Evolutionary conservation across 2,113 vertebrate species (phyloP).

Genomic region (Hippocampus zosterae): DNA sequence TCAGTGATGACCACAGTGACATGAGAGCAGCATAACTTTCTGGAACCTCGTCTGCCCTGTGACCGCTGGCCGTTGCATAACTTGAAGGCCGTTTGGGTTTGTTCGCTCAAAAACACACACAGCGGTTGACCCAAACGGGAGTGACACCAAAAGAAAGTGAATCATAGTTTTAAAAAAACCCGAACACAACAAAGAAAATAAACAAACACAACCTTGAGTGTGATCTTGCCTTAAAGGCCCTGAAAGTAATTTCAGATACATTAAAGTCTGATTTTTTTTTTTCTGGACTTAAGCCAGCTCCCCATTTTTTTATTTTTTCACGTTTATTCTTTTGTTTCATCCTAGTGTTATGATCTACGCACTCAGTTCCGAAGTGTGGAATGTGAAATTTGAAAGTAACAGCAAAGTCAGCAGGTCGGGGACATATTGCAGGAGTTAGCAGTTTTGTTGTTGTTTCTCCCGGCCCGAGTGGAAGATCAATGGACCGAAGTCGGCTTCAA

Average conservation of each 20-base stretch:
- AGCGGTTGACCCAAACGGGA: constrained; percentile 6
- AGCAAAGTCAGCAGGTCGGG: constrained; percentile 29
- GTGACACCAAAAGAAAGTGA: constrained; percentile 10
- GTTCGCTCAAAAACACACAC: constrained; percentile 27
- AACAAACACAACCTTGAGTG: constrained; percentile 10
- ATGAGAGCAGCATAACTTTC: constrained; percentile 54
- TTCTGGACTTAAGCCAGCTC: not conserved
- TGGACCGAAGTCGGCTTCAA: constrained; percentile 18
- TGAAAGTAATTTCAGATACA: constrained; percentile 19
- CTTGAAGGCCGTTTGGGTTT: constrained; percentile 53
- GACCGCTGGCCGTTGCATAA: constrained; percentile 43
- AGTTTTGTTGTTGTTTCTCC: constrained; percentile 30
- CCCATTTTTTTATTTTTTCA: not conserved
- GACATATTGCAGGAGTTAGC: constrained; percentile 24
- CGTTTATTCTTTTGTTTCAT: constrained; percentile 8
- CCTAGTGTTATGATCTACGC: not conserved
- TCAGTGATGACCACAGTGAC: constrained; percentile 52
- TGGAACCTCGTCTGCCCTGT: constrained; percentile 25
- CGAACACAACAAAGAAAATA: not conserved
- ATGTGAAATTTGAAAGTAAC: constrained; percentile 30
- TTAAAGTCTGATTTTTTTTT: constrained; percentile 12
- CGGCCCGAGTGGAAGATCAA: constrained; percentile 33
- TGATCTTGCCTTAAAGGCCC: not conserved
- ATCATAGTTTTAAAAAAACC: constrained; percentile 4
- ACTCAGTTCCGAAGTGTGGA: constrained; percentile 27